A percentile compares a stretch with the other conserved stretches of the same genome.
Conservation (phyloP, 1,140 invertebrate species). For the Coboldia fuscipes region DNA sequence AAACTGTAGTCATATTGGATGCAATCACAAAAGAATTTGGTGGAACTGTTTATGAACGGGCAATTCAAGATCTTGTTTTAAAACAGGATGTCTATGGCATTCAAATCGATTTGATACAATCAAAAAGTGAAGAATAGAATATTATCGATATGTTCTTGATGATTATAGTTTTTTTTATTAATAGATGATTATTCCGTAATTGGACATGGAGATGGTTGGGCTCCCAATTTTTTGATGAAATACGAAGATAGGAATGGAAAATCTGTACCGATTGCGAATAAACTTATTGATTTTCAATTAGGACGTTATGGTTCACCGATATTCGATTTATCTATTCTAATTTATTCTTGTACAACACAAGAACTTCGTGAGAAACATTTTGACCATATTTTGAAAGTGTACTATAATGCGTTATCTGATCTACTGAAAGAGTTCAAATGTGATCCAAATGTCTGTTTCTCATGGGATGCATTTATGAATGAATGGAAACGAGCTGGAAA, state of each 20-base stretch:
- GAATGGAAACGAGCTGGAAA: slow-evolving; percentile 34
- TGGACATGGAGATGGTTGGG: slow-evolving; percentile 49
- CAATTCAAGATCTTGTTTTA: slow-evolving; percentile 30
- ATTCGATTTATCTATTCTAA: slow-evolving; percentile 33
- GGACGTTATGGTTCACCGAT: slow-evolving; percentile 31
- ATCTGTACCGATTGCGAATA: slow-evolving; percentile 24
- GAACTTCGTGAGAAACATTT: slow-evolving; percentile 30
- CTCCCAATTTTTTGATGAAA: slow-evolving; percentile 43
- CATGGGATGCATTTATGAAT: slow-evolving; percentile 23
- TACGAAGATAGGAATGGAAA: slow-evolving; percentile 19
- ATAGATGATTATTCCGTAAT: slow-evolving; percentile 25
- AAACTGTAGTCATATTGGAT: slow-evolving; percentile 30
- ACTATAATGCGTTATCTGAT: slow-evolving; percentile 28
- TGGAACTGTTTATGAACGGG: slow-evolving; percentile 27
- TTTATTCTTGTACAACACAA: slow-evolving; percentile 37
- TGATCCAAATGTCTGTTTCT: slow-evolving; percentile 30
- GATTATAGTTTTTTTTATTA: not conserved
- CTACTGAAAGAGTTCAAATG: slow-evolving; percentile 33
- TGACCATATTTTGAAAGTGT: slow-evolving; percentile 28
- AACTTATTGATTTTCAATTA: slow-evolving; percentile 48
- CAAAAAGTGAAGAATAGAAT: slow-evolving; percentile 7
- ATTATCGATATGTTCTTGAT: not conserved
- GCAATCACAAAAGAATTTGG: slow-evolving; percentile 39
- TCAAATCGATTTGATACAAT: slow-evolving; percentile 12
- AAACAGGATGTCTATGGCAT: slow-evolving; percentile 23